These are phyloP conservation scores for Urophycis tenuis DNA, from an alignment of 2,797 vertebrate species.

Conservation along the genomic window DNA sequence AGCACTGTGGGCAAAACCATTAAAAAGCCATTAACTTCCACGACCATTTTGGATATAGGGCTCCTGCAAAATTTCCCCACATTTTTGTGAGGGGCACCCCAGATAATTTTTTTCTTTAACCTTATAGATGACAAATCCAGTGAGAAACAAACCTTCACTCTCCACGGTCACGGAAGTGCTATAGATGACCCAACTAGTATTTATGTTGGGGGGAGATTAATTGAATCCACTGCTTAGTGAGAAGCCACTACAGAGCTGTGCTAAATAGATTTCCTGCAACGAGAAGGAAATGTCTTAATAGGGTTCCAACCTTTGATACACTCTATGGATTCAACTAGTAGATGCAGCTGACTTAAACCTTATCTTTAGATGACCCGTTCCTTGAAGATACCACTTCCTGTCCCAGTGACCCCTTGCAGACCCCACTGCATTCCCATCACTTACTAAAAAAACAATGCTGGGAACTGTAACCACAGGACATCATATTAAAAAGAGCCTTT, in stretches of 20 bases:
- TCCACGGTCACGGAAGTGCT: no score
- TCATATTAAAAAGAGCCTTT: background rate
- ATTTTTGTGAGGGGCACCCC: no score
- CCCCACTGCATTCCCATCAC: constrained; percentile 18
- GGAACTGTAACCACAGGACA: constrained; percentile 14
- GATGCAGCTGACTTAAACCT: background rate
- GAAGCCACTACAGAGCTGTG: background rate
- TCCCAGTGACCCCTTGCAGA: constrained; percentile 27
- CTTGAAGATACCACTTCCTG: constrained; percentile 43
- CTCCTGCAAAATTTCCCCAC: no score
- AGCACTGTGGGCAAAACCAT: no score
- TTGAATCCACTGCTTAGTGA: background rate
- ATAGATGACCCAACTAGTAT: background rate
- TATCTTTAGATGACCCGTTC: background rate
- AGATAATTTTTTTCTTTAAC: no score
- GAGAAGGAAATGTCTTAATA: background rate
- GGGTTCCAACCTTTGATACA: background rate
- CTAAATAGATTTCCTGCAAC: background rate
- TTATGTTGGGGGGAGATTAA: background rate
- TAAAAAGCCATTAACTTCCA: no score
- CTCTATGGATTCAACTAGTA: background rate
- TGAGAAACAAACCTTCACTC: no score
- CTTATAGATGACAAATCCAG: no score
- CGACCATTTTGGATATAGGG: no score
- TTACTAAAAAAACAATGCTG: constrained; percentile 25